Evolutionary conservation across 2,797 vertebrate genomes (phyloP), one percentile per base, ranked within the genome.

Genomic region (Pangasius mekongensis): DNA sequence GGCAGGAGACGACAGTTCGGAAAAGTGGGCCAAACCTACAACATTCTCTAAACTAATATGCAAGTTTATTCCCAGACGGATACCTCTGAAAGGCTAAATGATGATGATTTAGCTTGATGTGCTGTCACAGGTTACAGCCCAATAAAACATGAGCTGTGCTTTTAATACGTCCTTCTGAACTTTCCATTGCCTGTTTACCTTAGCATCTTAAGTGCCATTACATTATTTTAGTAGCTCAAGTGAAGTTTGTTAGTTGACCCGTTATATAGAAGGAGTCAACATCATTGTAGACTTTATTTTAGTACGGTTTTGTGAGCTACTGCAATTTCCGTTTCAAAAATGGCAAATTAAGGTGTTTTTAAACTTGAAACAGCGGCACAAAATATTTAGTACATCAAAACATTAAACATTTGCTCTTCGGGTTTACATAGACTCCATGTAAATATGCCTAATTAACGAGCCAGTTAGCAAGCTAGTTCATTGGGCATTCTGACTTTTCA

Each of bases 21-120:
- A 74, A 64, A 81, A 60, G 49, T 64, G 74, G 71, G 30, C 62
- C 14, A 74, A 58, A 49, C 58, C n/a, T 33, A 33, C n/a, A 74
- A 64, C 47, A 47, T 66, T 86, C 74, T 86, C 13, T 11, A 86
- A 85, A 84, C 47, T 86, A 81, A 85, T 88, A 88, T 91, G 91
- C 90, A 91, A 86, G 83, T 58, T 49, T 81, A 76, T 83, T 87
- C 71, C 49, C 71, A 49, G 77, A 86, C 66, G 49, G 76, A 87
- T 90, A 89, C 88, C 90, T 90, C 91, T 30, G 85, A 80, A 60
- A 89, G 39, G 52, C 54, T 87, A 67, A 39, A 80, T 69, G 73
- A 52, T 82, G 66, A 83, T 43, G 30, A 60, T 43, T 87, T 33
- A 66, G 33, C 52, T 80, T 80, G 52, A 77, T 30, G n/a, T 54